Evolutionary conservation across 2,113 vertebrate genomes (phyloP), one percentile per base, ranked within the genome.

Genomic region (Toxostoma redivivum): DNA sequence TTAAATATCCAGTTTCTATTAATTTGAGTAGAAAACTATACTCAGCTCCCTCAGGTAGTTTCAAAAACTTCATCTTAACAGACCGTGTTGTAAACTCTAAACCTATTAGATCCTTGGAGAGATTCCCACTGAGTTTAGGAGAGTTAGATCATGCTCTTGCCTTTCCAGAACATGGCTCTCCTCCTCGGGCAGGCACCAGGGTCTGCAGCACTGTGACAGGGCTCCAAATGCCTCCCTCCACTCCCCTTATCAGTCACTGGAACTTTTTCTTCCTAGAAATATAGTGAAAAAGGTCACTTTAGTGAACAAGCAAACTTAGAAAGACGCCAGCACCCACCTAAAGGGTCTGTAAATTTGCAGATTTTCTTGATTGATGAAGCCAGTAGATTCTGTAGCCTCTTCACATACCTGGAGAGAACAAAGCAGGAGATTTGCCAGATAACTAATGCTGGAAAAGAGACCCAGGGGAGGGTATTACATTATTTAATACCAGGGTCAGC

Each of bases 1-100:
- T 94, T 81, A 88, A 93, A 74, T 88, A 80, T 88, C 62, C 58
- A 71, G 12, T 93, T 94, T 81, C 72, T 80, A 86, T 88, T 92
- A 81, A 86, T 92, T 94, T 96, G 88, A 79, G 69, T 57, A 81
- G 72, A 88, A 91, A 92, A 40, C 51, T 81, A 71, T 2, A 3
- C 35, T 87, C 47, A 78, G 60, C 7, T 96, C 84, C 85, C 81
- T 77, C 57, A 95, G 64, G 81, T 94, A 85, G 61, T 79, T 95
- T 91, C 57, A 89, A 91, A 95, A 94, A 50, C n/a, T 92, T 93
- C 50, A 61, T 74, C 42, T 82, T 84, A 91, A 78, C 42, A 86
- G 60, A n/a, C n/a, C 18, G 3, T 57, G 15, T 64, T 72, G 50
- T 91, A 91, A 93, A 90, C n/a, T 7, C 42, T 88, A 66, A 90